A percentile compares a stretch with the other conserved stretches of the same genome.
Evolutionary conservation across 2,888 invertebrate species (phyloP).

Genomic region (Atrina japonica): DNA sequence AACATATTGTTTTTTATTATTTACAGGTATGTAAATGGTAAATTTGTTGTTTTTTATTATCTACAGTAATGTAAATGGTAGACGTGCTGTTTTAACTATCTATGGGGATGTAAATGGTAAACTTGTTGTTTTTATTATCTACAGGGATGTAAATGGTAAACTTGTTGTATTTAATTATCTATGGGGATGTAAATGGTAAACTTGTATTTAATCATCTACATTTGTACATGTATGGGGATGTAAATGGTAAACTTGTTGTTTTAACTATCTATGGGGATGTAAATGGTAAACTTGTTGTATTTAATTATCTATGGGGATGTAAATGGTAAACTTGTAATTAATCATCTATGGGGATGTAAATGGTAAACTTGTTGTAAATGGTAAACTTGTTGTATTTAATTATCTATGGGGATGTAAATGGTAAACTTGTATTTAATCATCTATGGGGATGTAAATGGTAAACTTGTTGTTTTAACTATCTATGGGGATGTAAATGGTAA

Average conservation of each 20-base stretch:
- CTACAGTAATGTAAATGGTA: too few relatives aligned
- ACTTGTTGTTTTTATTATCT: background rate
- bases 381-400: too few relatives aligned
- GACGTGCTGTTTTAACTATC: background rate
- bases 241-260: constrained; percentile 6
- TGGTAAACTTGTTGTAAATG: too few relatives aligned
- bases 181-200: background rate
- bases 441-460: too few relatives aligned
- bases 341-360: background rate
- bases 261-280: background rate
- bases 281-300: background rate
- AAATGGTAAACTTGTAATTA: constrained; percentile 1
- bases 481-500: too few relatives aligned
- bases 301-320: background rate
- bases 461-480: too few relatives aligned
- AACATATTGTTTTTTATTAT: too few relatives aligned
- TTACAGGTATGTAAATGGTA: too few relatives aligned
- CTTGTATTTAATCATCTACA: background rate
- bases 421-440: too few relatives aligned
- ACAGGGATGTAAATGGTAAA: constrained; percentile 1
- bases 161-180: background rate
- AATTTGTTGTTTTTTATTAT: too few relatives aligned
- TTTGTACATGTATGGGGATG: background rate
- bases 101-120: constrained; percentile 1
- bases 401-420: too few relatives aligned